Conservation (phyloP, 2,888 invertebrate genomes). For the Coleophora flavipennella region DNA sequence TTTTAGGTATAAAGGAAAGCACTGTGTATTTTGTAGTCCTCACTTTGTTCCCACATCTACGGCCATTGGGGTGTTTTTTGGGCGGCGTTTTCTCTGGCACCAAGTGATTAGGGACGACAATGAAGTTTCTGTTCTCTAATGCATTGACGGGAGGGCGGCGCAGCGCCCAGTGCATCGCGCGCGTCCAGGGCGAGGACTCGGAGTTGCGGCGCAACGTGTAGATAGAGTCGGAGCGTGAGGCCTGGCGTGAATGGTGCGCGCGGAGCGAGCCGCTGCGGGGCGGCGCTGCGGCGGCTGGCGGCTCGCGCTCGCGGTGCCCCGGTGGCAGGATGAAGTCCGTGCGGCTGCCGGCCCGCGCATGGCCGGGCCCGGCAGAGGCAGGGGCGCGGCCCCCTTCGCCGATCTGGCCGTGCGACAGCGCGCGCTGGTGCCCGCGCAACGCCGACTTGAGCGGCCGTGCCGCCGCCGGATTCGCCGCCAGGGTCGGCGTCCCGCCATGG, state of each 20-base stretch:
- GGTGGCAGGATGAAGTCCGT: conserved; percentile 92
- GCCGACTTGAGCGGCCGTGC: conserved; percentile 82
- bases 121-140: conserved; percentile 79
- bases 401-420: conserved; percentile 90
- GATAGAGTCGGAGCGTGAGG: conserved; percentile 90
- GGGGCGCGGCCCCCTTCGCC: conserved; percentile 70
- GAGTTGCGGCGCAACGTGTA: conserved; percentile 87
- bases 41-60: conserved; percentile 86
- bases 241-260: conserved; percentile 84
- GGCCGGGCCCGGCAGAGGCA: conserved; percentile 68
- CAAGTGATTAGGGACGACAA: conserved; percentile 88
- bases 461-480: conserved; percentile 49
- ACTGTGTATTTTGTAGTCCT: conserved; percentile 96
- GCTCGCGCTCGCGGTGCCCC: conserved; percentile 80
- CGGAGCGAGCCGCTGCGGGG: conserved; percentile 62
- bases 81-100: conserved; percentile 86
- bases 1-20: conserved; percentile 95
- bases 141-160: conserved; percentile 65
- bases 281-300: conserved; percentile 42
- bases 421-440: conserved; percentile 84
- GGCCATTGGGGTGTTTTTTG: conserved; percentile 88
- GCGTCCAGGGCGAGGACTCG: conserved; percentile 80
- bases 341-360: conserved; percentile 87
- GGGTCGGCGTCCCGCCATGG: conserved; percentile 80
- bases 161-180: conserved; percentile 75